Percentiles rank a stretch among this genome's conserved stretches.
Evolutionary conservation across 2,888 invertebrate genomes (phyloP).

Genomic region (Drosophila macrospina): DNA sequence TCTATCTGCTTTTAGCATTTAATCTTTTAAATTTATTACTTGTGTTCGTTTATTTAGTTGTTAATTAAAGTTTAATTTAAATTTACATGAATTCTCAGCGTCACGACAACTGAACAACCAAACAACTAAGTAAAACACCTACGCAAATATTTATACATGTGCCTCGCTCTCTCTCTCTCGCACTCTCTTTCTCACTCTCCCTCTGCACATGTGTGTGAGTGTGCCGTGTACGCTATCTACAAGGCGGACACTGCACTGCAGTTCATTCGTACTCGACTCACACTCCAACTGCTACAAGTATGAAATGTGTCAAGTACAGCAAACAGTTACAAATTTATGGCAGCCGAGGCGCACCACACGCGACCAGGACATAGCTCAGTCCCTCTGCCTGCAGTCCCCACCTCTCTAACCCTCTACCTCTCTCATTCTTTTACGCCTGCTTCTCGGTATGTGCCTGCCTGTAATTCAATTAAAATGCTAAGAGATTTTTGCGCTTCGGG

Average conservation of each 20-base stretch:
- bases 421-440: neutral
- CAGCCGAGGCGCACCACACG: conserved; percentile 53
- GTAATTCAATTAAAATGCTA: conserved; percentile 78
- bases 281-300: conserved; percentile 43
- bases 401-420: neutral
- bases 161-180: neutral
- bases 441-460: conserved; percentile 30
- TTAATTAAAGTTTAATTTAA: conserved; percentile 64
- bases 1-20: neutral
- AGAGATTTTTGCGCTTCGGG: conserved; percentile 60
- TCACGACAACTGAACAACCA: conserved; percentile 39
- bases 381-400: neutral
- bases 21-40: conserved; percentile 12
- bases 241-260: conserved; percentile 28
- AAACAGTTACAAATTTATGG: conserved; percentile 78
- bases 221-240: conserved; percentile 13
- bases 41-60: conserved; percentile 52
- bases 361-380: conserved; percentile 47
- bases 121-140: conserved; percentile 51
- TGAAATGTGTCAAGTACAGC: conserved; percentile 79
- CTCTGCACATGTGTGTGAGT: neutral
- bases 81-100: conserved; percentile 58
- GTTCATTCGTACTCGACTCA: conserved; percentile 30
- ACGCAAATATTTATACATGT: conserved; percentile 65
- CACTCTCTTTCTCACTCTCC: conserved; percentile 1